Percentiles rank a stretch among this genome's conserved stretches.
Evolutionary conservation across 2,888 invertebrate species (phyloP).

Genomic region (Diplazon laetatorius): DNA sequence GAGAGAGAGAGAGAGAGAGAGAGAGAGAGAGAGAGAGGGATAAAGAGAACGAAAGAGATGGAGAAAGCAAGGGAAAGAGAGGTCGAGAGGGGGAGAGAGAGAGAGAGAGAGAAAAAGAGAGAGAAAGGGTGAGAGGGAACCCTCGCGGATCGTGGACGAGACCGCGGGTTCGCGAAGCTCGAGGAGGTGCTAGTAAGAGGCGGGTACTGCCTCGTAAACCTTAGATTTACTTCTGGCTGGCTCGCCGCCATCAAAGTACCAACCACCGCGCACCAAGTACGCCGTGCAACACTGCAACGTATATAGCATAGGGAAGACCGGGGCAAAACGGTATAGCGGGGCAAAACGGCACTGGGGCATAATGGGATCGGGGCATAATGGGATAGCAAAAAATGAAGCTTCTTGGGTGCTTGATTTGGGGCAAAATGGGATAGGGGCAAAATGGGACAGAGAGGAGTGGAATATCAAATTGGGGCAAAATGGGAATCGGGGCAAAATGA

Average conservation of each 20-base stretch:
- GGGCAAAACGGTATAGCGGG: no score
- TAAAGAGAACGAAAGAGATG: background rate
- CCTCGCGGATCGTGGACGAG: slow-evolving; percentile 46
- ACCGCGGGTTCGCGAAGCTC: slow-evolving; percentile 72
- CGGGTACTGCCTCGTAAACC: slow-evolving; percentile 83
- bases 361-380: no score
- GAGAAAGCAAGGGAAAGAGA: slow-evolving; percentile 15
- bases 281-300: slow-evolving; percentile 25
- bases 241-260: slow-evolving; percentile 82
- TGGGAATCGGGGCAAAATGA: no score
- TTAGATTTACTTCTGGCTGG: slow-evolving; percentile 82
- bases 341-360: no score
- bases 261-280: slow-evolving; percentile 57
- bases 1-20: slow-evolving; percentile 16
- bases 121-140: no score
- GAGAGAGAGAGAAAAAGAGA: slow-evolving; percentile 18
- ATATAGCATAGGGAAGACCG: no score
- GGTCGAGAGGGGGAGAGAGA: slow-evolving; percentile 16
- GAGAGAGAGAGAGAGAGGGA: no score
- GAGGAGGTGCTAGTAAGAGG: slow-evolving; percentile 83
- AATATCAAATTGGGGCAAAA: no score
- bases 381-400: no score
- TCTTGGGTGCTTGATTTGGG: no score
- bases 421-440: no score
- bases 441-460: no score